Evolutionary conservation across 2,797 vertebrate genomes (phyloP), one percentile per base, ranked within the genome.

Genomic region (Hafferia zeledoni): DNA sequence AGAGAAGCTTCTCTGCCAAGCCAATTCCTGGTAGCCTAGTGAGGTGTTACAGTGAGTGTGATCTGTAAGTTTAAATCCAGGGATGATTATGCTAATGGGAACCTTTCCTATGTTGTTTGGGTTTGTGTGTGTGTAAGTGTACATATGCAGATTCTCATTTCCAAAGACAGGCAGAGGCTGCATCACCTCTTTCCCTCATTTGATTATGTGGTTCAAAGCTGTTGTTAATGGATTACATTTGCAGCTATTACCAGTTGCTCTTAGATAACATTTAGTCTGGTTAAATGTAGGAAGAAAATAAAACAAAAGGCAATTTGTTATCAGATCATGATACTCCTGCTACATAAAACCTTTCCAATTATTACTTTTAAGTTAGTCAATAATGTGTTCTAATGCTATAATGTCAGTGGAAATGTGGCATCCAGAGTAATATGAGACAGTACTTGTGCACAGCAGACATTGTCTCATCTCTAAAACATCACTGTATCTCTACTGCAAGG

Each of bases 391-490:
- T 94, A 72, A 88, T 84, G 53, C 50, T 86, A 12, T 78, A 78
- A 78, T 37, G 6, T 59, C 57, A 78, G 41, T 47, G 69, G 69
- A 75, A 86, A n/a, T 20, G 39, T 72, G 80, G 47, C 49, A 83
- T 90, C 57, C 85, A 71, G 55, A 57, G 57, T 61, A 87, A 85
- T 53, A 41, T 0, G 22, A 90, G 80, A 76, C n/a, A 87, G 64
- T 30, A 17, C 33, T 17, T 11, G 3, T 83, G 60, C 68, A 37
- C 20, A 64, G 57, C 52, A 90, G 88, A 89, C 61, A 35, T 64
- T 83, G 57, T 68, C 50, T 93, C 83, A 56, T 77, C 43, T 84
- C 86, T 83, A 39, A 93, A 94, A 65, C n/a, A 65, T 82, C 59
- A 47, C 47, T 57, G 37, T 71, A 69, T 68, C 16, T 15, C 39